Conservation (phyloP, 2,113 vertebrate species). For the Cranoglanis bouderius region DNA sequence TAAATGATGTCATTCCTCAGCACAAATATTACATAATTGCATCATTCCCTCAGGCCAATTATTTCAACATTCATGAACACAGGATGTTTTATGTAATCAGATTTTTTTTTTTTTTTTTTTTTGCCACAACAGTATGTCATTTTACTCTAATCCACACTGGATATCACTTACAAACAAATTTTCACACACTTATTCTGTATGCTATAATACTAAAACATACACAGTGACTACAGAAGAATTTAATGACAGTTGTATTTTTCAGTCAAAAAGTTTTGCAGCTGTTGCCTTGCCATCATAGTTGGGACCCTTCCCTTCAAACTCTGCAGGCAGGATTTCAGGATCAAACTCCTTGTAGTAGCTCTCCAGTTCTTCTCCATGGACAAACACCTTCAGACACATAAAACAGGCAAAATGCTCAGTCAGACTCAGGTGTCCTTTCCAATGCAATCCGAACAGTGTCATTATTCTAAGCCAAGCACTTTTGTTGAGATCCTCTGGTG, state of each 20-base stretch:
- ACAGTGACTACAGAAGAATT: constrained; percentile 12
- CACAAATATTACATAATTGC: background rate
- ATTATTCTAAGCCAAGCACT: background rate
- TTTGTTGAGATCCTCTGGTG: background rate
- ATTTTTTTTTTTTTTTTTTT: constrained; percentile 1
- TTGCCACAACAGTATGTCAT: background rate
- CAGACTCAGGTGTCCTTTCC: background rate
- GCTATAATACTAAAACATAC: constrained; percentile 36
- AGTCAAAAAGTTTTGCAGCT: constrained; percentile 84
- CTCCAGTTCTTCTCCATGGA: constrained; percentile 91
- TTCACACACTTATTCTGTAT: background rate
- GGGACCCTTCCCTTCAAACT: constrained; percentile 87
- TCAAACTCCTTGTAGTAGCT: constrained; percentile 92
- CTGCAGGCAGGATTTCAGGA: constrained; percentile 84
- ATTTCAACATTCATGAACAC: background rate
- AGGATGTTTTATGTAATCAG: constrained; percentile 19
- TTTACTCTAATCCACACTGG: background rate
- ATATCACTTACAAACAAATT: background rate
- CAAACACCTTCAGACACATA: constrained; percentile 80
- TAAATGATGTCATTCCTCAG: background rate
- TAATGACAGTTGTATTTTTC: constrained; percentile 57
- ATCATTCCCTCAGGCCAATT: background rate
- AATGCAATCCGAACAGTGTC: background rate
- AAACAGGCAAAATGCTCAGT: background rate
- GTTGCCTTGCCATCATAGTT: constrained; percentile 86